Conservation (phyloP, 2,113 vertebrate genomes). For the Coptodon rendalli region DNA sequence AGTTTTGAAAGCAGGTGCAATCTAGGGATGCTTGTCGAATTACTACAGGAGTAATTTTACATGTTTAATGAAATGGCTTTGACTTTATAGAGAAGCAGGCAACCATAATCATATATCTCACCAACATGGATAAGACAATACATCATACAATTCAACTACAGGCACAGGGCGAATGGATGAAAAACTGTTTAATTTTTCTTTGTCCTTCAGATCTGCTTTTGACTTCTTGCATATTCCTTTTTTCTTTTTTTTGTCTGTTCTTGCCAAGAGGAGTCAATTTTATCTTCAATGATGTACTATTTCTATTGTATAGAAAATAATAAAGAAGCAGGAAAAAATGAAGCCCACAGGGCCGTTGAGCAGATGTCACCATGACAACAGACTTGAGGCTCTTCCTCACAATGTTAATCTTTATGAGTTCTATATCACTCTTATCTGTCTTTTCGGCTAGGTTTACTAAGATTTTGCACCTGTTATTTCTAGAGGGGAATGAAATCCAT, state of each 20-base stretch:
- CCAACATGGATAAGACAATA: slow-evolving; percentile 51
- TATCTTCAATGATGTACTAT: slow-evolving; percentile 70
- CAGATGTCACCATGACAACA: slow-evolving; percentile 70
- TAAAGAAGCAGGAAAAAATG: slow-evolving; percentile 63
- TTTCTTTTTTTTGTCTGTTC: slow-evolving; percentile 44
- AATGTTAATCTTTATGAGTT: slow-evolving; percentile 66
- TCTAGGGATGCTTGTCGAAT: slow-evolving; percentile 46
- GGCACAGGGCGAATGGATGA: slow-evolving; percentile 42
- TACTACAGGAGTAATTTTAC: slow-evolving; percentile 56
- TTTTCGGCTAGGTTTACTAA: slow-evolving; percentile 64
- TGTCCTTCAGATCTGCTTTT: slow-evolving; percentile 62
- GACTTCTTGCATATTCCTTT: slow-evolving; percentile 44
- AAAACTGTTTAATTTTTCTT: slow-evolving; percentile 41
- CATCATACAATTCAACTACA: slow-evolving; percentile 44
- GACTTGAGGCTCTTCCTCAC: slow-evolving; percentile 62
- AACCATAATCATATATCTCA: slow-evolving; percentile 52
- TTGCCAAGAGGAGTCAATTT: slow-evolving; percentile 69
- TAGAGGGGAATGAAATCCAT: slow-evolving; percentile 54
- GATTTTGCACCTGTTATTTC: slow-evolving; percentile 70
- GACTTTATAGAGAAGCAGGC: slow-evolving; percentile 62
- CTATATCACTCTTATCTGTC: slow-evolving; percentile 63
- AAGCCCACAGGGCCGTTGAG: slow-evolving; percentile 55
- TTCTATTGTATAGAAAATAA: slow-evolving; percentile 76
- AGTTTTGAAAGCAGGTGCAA: slow-evolving; percentile 46
- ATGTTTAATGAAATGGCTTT: slow-evolving; percentile 55